A percentile compares a stretch with the other conserved stretches of the same genome.
phyloP scores from a whole-genome alignment of 2,113 vertebrate genomes.

The Artemisiospiza belli region DNA sequence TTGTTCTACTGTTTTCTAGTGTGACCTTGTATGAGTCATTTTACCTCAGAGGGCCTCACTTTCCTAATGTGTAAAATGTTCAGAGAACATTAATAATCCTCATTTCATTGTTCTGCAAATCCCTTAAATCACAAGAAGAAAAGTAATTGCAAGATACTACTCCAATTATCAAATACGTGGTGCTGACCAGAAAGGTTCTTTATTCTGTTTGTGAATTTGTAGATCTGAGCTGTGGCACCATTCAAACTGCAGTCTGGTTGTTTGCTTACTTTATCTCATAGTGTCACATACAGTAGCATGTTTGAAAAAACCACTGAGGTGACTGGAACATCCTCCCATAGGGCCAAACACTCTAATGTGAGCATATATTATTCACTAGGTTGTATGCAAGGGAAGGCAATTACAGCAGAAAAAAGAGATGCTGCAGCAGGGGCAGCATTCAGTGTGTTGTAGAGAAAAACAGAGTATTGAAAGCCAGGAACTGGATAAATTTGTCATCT shows the following conservation, averaged over 20 bases:
- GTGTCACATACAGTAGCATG: constrained; percentile 52
- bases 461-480: constrained; percentile 14
- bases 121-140: neutral
- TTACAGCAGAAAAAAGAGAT: constrained; percentile 47
- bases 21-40: constrained; percentile 9
- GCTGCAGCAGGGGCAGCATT: neutral
- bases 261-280: constrained; percentile 63
- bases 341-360: constrained; percentile 64
- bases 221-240: neutral
- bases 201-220: neutral
- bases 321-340: constrained; percentile 60
- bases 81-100: neutral
- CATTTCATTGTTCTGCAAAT: neutral
- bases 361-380: constrained; percentile 68
- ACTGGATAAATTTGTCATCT: neutral
- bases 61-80: neutral
- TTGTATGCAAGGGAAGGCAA: constrained; percentile 59
- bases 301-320: constrained; percentile 46
- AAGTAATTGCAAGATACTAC: neutral
- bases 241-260: constrained; percentile 26
- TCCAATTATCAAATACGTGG: neutral
- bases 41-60: neutral
- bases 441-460: neutral
- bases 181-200: neutral
- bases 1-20: neutral